A percentile compares a stretch with the other conserved stretches of the same genome.
Evolutionary conservation across 1,140 invertebrate genomes (phyloP).

Genomic region (Sycophaga agraensis): DNA sequence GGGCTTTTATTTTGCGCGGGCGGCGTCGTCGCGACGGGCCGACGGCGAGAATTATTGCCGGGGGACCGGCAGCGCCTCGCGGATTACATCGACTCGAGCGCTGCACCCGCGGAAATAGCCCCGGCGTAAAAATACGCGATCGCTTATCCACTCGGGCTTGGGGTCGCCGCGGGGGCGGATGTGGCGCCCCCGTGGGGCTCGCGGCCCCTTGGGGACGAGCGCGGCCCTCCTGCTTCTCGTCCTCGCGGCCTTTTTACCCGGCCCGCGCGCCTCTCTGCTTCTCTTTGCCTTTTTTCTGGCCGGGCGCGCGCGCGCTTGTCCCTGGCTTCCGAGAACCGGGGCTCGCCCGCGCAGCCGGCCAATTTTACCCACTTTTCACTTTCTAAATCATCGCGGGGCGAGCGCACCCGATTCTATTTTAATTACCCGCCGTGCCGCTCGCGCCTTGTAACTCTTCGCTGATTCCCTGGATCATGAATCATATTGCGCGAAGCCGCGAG

Average conservation of each 20-base stretch:
- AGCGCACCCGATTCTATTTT: constrained; percentile 29
- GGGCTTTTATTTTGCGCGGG: constrained; percentile 48
- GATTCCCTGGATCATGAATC: constrained; percentile 12
- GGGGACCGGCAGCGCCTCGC: constrained; percentile 34
- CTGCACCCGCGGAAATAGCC: too few species aligned
- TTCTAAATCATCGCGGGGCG: constrained; percentile 24
- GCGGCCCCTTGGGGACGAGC: neutral
- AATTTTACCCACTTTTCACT: constrained; percentile 30
- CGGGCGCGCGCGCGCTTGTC: neutral
- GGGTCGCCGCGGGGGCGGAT: too few species aligned
- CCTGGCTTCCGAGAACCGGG: constrained; percentile 21
- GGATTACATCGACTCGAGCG: neutral
- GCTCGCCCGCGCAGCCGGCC: neutral
- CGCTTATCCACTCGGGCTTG: too few species aligned
- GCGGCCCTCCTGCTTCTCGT: neutral
- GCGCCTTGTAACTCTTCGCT: constrained; percentile 1
- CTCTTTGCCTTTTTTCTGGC: constrained; percentile 24
- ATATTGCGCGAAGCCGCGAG: too few species aligned
- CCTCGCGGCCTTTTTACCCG: too few species aligned
- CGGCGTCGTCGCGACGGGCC: constrained; percentile 47
- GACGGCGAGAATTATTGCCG: constrained; percentile 55
- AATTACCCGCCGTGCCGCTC: constrained; percentile 10
- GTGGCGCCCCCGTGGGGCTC: too few species aligned
- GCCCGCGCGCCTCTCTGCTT: too few species aligned
- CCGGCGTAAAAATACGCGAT: too few species aligned